Conservation (phyloP, 1,140 invertebrate species). For the Teleogryllus occipitalis region DNA sequence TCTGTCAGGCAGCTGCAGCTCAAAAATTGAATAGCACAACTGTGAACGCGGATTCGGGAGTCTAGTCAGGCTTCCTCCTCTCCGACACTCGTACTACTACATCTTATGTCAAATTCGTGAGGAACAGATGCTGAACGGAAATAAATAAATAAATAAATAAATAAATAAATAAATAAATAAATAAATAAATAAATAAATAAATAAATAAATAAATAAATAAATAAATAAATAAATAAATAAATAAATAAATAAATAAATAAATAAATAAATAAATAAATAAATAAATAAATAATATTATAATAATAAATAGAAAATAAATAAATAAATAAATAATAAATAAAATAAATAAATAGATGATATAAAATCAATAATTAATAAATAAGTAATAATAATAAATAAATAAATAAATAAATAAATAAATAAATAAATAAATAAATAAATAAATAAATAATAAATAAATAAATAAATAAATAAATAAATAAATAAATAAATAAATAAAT, state of each 20-base stretch:
- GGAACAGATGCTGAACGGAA: too few relatives aligned
- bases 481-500: not conserved
- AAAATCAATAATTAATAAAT: conserved; percentile 4
- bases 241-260: not conserved
- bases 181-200: not conserved
- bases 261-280: conserved; percentile 1
- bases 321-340: not conserved
- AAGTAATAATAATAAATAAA: not conserved
- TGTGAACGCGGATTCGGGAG: too few relatives aligned
- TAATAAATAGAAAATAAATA: not conserved
- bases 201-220: not conserved
- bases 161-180: not conserved
- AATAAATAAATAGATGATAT: not conserved
- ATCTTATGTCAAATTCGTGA: too few relatives aligned
- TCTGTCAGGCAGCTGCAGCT: too few relatives aligned
- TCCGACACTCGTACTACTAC: too few relatives aligned
- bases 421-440: not conserved
- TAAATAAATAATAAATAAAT: not conserved
- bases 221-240: not conserved
- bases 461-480: not conserved
- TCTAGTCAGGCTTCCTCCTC: too few relatives aligned
- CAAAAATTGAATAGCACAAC: too few relatives aligned
- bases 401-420: not conserved
- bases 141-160: not conserved
- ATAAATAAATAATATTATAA: not conserved